Base-by-base conservation (phyloP, 92 coral and sea anemone species). In the Umimayanthus chanpuru region DNA sequence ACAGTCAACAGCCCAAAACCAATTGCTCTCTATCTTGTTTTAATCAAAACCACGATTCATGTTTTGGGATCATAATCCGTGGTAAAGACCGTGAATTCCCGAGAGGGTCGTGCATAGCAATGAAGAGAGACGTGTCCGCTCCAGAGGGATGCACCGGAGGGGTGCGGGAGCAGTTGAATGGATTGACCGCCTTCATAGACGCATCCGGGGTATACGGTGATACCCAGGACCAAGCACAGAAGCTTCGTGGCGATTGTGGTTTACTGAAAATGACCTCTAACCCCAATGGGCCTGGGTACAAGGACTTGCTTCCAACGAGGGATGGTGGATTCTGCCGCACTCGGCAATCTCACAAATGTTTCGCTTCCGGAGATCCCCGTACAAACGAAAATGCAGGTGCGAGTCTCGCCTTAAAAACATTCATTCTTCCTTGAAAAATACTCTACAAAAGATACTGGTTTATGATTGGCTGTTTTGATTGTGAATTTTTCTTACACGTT, bases 151-250 rank as follows among this genome's bases (percentile, higher is more conserved):
- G 87, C 26, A 53, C 80, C 6, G 53, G 50, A 14, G 67, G 53
- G 11, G 44, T 73, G 2, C 90, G 92, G 26, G 85, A 92, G 74
- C 96, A 94, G 67, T 66, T 89, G 26, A 94, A 94, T 47, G 87
- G 88, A 2, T 50, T 80, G 39, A 90, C 92, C 23, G 86, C 93
- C 30, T 94, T 81, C 77, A 82, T 94, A 21, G 96, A 94, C 79
- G 93, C 76, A 18, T 94, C 96, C 5, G 88, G 80, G 29, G 91
- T 92, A 4, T 92, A 93, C 39, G 91, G 95, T 9, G 88, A 84
- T 25, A 75, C 75, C 41, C 50, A 55, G 70, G 83, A 61, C 8
- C 71, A 67, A 29, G 44, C 91, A 25, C n/a, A 73, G 2, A 73
- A 18, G 47, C 76, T 90, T 23, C 76, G 91, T n/a, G 93, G 55